Evolutionary conservation across 2,888 invertebrate genomes (phyloP).

Genomic region (Euzophera pinguis): DNA sequence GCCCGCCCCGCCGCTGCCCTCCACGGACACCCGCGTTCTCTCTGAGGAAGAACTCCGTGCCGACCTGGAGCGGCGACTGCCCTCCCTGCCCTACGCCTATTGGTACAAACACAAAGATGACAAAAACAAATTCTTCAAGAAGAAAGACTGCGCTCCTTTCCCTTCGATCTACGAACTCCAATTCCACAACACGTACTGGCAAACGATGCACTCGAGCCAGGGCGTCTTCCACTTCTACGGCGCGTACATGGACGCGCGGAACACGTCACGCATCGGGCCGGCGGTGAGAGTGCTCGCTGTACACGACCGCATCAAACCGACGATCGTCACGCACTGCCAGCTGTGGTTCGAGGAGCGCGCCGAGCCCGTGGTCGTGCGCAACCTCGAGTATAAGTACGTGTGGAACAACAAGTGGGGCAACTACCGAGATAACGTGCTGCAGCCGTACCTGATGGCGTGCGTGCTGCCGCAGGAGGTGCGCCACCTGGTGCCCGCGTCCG

Average conservation of each 20-base stretch:
- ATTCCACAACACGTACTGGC: conserved; percentile 97
- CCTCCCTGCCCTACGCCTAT: conserved; percentile 91
- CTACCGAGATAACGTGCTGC: conserved; percentile 93
- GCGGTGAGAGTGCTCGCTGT: conserved; percentile 92
- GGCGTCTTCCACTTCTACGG: conserved; percentile 95
- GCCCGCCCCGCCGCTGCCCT: conserved; percentile 31
- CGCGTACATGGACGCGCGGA: conserved; percentile 92
- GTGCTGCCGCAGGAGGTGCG: conserved; percentile 88
- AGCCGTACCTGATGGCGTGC: conserved; percentile 94
- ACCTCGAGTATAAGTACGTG: conserved; percentile 94
- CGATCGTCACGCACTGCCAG: conserved; percentile 90
- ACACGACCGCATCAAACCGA: conserved; percentile 93
- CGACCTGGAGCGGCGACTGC: conserved; percentile 88
- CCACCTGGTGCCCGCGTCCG: conserved; percentile 87
- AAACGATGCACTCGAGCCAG: conserved; percentile 88
- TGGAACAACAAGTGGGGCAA: conserved; percentile 98
- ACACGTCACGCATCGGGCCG: conserved; percentile 88
- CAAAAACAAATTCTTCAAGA: conserved; percentile 82
- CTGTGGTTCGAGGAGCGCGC: conserved; percentile 93
- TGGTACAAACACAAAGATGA: conserved; percentile 92
- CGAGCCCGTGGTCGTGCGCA: conserved; percentile 89
- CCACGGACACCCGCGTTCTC: conserved; percentile 54
- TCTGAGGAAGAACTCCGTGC: conserved; percentile 87
- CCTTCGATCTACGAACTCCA: conserved; percentile 94
- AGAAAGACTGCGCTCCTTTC: conserved; percentile 89